Conservation (phyloP, 2,113 vertebrate species). For the Maccullochella peelii region DNA sequence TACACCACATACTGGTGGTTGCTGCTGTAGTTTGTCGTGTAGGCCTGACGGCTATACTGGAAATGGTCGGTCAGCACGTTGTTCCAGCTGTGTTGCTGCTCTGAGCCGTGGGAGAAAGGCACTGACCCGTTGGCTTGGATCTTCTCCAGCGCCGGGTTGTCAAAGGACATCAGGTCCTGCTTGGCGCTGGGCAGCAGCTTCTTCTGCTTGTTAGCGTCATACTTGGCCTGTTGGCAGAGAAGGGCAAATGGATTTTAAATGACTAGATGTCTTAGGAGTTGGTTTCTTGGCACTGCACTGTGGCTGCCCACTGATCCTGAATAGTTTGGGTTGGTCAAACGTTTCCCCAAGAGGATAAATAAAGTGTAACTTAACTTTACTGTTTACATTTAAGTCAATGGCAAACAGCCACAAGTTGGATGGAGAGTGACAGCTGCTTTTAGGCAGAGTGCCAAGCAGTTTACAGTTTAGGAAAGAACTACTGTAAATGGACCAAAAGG, state of each 20-base stretch:
- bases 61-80: conserved; percentile 90
- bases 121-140: conserved; percentile 87
- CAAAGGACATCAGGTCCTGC: conserved; percentile 86
- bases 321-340: not conserved
- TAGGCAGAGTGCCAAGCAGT: not conserved
- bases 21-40: conserved; percentile 83
- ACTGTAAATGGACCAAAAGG: not conserved
- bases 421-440: not conserved
- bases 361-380: not conserved
- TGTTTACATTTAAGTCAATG: conserved; percentile 11
- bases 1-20: conserved; percentile 92
- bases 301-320: not conserved
- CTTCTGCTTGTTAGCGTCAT: conserved; percentile 91
- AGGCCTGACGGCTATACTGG: conserved; percentile 89
- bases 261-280: not conserved
- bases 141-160: conserved; percentile 83
- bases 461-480: not conserved
- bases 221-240: conserved; percentile 85
- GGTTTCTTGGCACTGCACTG: not conserved
- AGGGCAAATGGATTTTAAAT: not conserved
- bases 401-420: not conserved
- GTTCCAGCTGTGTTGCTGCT: conserved; percentile 88
- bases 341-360: conserved; percentile 1
- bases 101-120: conserved; percentile 83
- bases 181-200: conserved; percentile 89